phyloP scores from a whole-genome alignment of 1,140 invertebrate species.

The Zaprionus davidi region DNA sequence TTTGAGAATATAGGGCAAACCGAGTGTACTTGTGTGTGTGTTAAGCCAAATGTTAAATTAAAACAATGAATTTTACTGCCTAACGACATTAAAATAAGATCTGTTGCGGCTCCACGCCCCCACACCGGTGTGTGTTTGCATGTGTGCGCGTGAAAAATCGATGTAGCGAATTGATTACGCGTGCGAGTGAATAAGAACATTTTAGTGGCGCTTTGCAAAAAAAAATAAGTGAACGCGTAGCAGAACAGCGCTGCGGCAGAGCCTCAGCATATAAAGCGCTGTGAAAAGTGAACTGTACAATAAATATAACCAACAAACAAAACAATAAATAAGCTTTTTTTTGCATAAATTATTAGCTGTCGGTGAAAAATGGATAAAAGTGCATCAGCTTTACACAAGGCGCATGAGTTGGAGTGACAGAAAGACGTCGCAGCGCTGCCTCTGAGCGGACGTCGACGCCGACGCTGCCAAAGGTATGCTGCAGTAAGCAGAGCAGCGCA shows the following conservation, averaged over 20 bases:
- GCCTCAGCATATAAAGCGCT: constrained; percentile 34
- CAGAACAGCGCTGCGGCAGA: constrained; percentile 41
- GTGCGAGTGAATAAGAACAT: constrained; percentile 68
- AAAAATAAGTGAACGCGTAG: constrained; percentile 53
- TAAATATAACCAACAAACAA: constrained; percentile 24
- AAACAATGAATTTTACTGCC: constrained; percentile 63
- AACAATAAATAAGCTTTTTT: constrained; percentile 30
- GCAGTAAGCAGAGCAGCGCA: constrained; percentile 44
- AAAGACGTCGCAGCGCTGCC: constrained; percentile 45
- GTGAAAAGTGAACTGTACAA: constrained; percentile 39
- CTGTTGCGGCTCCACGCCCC: constrained; percentile 41
- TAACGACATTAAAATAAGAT: constrained; percentile 35
- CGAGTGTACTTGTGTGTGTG: constrained; percentile 74
- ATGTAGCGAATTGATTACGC: constrained; percentile 48
- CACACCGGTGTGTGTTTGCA: constrained; percentile 38
- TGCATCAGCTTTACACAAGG: constrained; percentile 49
- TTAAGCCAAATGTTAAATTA: constrained; percentile 83
- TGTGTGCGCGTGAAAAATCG: constrained; percentile 61
- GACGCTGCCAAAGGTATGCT: constrained; percentile 54
- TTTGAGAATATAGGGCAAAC: constrained; percentile 82
- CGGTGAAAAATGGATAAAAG: constrained; percentile 52
- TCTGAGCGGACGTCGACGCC: constrained; percentile 35
- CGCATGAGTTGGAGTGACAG: constrained; percentile 54
- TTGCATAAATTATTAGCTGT: constrained; percentile 27
- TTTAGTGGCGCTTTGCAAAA: constrained; percentile 57